Percentiles rank a stretch among this genome's conserved stretches.
These are phyloP conservation scores for Plectrocnemia conspersa DNA, from an alignment of 1,140 invertebrate species.

Conservation along the genomic window DNA sequence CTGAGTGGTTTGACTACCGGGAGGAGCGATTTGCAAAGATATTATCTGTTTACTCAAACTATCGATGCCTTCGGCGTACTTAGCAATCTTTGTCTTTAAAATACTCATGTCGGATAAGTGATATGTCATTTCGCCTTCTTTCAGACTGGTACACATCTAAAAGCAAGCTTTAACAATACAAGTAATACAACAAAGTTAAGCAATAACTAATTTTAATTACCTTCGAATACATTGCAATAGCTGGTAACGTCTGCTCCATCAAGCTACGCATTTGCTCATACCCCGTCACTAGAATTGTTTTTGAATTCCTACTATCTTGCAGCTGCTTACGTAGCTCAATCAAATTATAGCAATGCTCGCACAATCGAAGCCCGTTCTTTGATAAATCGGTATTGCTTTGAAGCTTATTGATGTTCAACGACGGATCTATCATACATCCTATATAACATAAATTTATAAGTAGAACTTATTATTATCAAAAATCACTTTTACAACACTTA, in stretches of 20 bases:
- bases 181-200: constrained; percentile 4
- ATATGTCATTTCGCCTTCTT: constrained; percentile 82
- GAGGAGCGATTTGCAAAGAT: constrained; percentile 58
- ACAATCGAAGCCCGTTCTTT: constrained; percentile 66
- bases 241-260: constrained; percentile 70
- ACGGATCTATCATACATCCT: constrained; percentile 54
- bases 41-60: constrained; percentile 74
- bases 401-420: constrained; percentile 35
- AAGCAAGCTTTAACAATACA: constrained; percentile 24
- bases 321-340: constrained; percentile 76
- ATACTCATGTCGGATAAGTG: constrained; percentile 77
- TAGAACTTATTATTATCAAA: too few relatives aligned
- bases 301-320: constrained; percentile 72
- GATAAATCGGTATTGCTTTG: constrained; percentile 22
- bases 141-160: constrained; percentile 61
- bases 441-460: constrained; percentile 22
- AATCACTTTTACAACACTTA: constrained; percentile 51
- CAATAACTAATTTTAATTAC: constrained; percentile 52
- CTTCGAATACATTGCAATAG: constrained; percentile 78
- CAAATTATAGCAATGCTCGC: constrained; percentile 76
- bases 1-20: constrained; percentile 55
- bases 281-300: constrained; percentile 73
- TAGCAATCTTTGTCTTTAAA: constrained; percentile 74
- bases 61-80: constrained; percentile 85
- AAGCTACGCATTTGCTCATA: constrained; percentile 76